Percentiles rank a stretch among this genome's conserved stretches.
phyloP scores from a whole-genome alignment of 2,113 vertebrate species.

The Tauraco erythrolophus region DNA sequence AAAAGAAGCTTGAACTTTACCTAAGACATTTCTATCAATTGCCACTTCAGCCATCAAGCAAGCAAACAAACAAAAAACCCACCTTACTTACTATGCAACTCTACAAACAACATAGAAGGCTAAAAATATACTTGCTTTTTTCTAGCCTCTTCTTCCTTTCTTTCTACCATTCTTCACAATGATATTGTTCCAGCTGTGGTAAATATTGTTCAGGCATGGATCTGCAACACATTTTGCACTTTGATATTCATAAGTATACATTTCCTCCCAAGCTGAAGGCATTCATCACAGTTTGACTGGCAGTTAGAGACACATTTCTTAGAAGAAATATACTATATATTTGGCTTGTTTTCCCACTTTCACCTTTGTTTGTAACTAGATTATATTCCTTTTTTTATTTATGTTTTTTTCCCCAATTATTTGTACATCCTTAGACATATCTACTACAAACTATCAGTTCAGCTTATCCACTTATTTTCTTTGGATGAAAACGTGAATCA shows the following conservation, averaged over 20 bases:
- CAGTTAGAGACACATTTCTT: neutral
- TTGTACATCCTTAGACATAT: neutral
- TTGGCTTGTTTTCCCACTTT: neutral
- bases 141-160: neutral
- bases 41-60: neutral
- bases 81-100: neutral
- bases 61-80: neutral
- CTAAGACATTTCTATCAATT: neutral
- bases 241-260: slow-evolving; percentile 22
- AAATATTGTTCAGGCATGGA: neutral
- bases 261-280: neutral
- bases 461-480: neutral
- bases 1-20: neutral
- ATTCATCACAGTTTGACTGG: slow-evolving; percentile 11
- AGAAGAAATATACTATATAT: neutral
- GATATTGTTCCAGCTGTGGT: neutral
- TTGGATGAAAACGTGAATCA: slow-evolving; percentile 36
- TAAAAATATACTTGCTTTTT: neutral
- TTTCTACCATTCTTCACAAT: neutral
- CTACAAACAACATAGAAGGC: neutral
- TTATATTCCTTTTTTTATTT: neutral
- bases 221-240: neutral
- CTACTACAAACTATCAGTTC: neutral
- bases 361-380: neutral
- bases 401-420: neutral